Evolutionary conservation across 2,797 vertebrate species (phyloP).

Genomic region (Pipistrellus pipistrellus): DNA sequence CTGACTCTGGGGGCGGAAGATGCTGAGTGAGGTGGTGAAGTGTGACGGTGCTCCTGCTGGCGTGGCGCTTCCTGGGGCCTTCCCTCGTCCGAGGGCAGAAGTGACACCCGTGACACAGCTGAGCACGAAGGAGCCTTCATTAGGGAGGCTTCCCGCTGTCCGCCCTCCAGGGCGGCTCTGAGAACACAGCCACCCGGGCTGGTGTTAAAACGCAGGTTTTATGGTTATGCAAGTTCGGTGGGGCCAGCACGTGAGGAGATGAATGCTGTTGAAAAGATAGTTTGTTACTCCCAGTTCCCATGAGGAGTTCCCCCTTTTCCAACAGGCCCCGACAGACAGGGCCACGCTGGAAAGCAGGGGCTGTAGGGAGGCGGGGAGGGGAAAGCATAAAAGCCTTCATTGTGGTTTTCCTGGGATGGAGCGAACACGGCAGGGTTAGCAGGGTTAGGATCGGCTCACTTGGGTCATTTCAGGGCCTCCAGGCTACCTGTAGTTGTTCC

Average conservation of each 20-base stretch:
- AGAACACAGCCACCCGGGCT: accelerated
- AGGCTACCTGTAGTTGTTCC: neutral
- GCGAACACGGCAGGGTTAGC: too few species aligned
- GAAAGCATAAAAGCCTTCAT: too few species aligned
- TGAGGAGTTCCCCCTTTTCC: neutral
- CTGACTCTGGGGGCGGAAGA: accelerated
- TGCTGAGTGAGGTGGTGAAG: neutral
- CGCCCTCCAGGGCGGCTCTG: accelerated
- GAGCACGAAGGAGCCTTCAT: accelerated
- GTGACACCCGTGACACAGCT: neutral
- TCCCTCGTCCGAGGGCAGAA: neutral
- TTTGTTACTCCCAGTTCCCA: neutral
- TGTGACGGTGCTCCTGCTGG: accelerated
- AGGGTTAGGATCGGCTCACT: too few species aligned
- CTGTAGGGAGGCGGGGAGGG: too few species aligned
- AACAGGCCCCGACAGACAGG: accelerated
- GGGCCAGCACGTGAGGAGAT: neutral
- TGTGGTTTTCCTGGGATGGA: too few species aligned
- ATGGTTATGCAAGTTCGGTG: accelerated
- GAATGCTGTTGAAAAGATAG: neutral
- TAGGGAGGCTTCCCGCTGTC: accelerated
- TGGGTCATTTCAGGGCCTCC: accelerated
- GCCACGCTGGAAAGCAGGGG: accelerated
- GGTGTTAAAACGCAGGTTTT: neutral
- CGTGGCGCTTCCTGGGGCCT: neutral